Base-by-base conservation (phyloP, 30 jellyfish, hydroid and myxozoan species). In the Sanderia malayensis region DNA sequence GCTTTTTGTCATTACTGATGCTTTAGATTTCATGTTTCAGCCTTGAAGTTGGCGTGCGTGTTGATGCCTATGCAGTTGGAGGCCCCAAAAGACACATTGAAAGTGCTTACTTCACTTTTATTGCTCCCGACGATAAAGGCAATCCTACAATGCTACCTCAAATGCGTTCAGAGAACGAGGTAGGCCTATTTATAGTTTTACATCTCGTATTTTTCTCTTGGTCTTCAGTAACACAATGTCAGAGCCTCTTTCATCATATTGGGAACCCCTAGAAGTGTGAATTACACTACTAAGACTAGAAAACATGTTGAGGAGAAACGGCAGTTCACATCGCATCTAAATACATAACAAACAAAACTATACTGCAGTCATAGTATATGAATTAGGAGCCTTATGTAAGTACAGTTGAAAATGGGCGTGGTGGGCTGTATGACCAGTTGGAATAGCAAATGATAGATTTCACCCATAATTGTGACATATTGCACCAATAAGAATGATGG, bases 1-100 rank as follows among this genome's bases (percentile, higher is more conserved):
- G 11, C 17, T 45, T 45, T 45, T 10, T 45, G 11, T n/a, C 58
- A 11, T 45, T 45, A 11, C n/a, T n/a, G 11, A 11, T 45, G 11
- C 17, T 45, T n/a, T n/a, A 45, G 2, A n/a, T n/a, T n/a, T n/a
- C n/a, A n/a, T n/a, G n/a, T 46, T 72, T 17, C 59, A 87, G 96
- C 59, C 47, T 87, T 63, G 96, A 87, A 57, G 96, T 87, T 55
- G 96, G 96, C 24, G 96, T 73, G 10, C 86, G 96, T 20, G 95
- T 87, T 15, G 95, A 87, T 24, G 96, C 96, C 4, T 87, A 87
- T 52, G 95, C 91, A 22, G 95, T 87, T 31, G 96, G 96, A 4
- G 95, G 96, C 19, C 74, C 44, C 33, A 44, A 41, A 21, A 86
- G 96, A 20, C 96, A 87, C 46, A 87, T 87, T 73, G 90, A 80